Evolutionary conservation across 2,888 invertebrate species (phyloP).

Genomic region (Acleris cristana): DNA sequence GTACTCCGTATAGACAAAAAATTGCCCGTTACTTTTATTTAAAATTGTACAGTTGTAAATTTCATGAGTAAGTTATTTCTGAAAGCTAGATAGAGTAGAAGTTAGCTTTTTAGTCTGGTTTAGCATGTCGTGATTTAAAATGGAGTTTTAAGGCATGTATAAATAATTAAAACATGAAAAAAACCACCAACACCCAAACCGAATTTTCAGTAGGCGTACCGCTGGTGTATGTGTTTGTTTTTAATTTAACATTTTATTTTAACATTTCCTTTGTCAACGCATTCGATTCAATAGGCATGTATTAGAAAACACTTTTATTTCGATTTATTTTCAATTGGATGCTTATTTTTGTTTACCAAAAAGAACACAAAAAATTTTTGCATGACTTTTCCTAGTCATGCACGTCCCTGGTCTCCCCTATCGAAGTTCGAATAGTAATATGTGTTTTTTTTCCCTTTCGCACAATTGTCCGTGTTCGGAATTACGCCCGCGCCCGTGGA

Average conservation of each 20-base stretch:
- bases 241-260: slow-evolving; percentile 43
- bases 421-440: slow-evolving; percentile 62
- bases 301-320: slow-evolving; percentile 47
- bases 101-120: not conserved
- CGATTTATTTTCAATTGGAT: slow-evolving; percentile 46
- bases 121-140: not conserved
- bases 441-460: slow-evolving; percentile 67
- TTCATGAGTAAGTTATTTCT: no score
- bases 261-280: slow-evolving; percentile 34
- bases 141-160: not conserved
- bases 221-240: slow-evolving; percentile 52
- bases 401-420: slow-evolving; percentile 49
- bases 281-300: slow-evolving; percentile 51
- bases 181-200: slow-evolving; percentile 57
- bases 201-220: slow-evolving; percentile 52
- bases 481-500: slow-evolving; percentile 78
- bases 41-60: no score
- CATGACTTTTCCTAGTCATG: slow-evolving; percentile 54
- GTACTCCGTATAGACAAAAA: no score
- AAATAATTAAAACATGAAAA: not conserved
- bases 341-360: slow-evolving; percentile 43
- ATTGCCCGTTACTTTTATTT: no score
- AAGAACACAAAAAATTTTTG: slow-evolving; percentile 43
- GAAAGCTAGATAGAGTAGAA: no score
- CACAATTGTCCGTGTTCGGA: slow-evolving; percentile 81